Evolutionary conservation across 1,140 invertebrate genomes (phyloP).

Genomic region (Acromyrmex charruanus): DNA sequence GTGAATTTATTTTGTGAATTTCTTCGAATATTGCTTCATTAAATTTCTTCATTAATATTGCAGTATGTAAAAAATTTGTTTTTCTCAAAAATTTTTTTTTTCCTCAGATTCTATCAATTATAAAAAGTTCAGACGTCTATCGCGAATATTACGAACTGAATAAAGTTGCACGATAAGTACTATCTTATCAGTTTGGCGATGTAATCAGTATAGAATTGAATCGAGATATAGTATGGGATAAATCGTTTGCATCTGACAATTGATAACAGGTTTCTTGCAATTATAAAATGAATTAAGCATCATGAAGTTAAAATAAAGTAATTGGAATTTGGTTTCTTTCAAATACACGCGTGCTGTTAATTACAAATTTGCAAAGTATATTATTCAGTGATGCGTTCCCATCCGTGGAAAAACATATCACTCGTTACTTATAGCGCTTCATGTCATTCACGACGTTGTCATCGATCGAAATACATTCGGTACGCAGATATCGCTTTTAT

Average conservation of each 20-base stretch:
- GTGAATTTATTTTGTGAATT: conserved; percentile 8
- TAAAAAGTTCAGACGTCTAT: background rate
- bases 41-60: background rate
- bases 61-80: background rate
- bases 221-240: conserved; percentile 56
- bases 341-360: background rate
- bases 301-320: background rate
- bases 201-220: conserved; percentile 54
- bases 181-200: conserved; percentile 71
- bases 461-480: conserved; percentile 67
- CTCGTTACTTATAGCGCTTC: conserved; percentile 23
- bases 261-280: background rate
- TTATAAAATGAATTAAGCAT: background rate
- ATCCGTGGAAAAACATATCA: background rate
- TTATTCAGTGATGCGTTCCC: background rate
- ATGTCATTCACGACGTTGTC: conserved; percentile 33
- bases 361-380: conserved; percentile 1
- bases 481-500: conserved; percentile 47
- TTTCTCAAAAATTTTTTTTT: background rate
- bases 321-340: background rate
- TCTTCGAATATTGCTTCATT: background rate
- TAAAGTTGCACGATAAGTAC: conserved; percentile 58
- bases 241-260: background rate
- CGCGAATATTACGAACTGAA: conserved; percentile 52
- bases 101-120: background rate